A percentile compares a stretch with the other conserved stretches of the same genome.
Conservation (phyloP, 1,140 invertebrate species). For the Pissodes strobi region DNA sequence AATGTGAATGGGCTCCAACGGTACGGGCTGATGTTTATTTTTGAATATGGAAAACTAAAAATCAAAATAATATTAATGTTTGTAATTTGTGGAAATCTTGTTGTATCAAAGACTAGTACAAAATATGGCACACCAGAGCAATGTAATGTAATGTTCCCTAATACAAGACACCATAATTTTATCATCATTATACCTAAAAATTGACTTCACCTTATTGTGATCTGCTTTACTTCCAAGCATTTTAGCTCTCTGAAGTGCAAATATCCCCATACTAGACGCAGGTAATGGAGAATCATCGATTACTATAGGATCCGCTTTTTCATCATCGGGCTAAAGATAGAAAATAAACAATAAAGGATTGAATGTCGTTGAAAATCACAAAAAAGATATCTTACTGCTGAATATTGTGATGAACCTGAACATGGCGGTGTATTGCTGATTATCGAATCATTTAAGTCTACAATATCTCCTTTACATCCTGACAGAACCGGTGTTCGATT, state of each 20-base stretch:
- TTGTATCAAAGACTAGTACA: too few relatives aligned
- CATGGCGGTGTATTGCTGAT: background rate
- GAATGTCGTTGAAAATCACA: background rate
- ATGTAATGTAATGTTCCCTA: too few relatives aligned
- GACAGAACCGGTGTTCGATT: conserved; percentile 4
- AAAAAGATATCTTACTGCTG: background rate
- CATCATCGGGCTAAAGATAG: background rate
- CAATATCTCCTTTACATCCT: background rate
- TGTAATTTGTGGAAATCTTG: too few relatives aligned
- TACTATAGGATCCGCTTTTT: background rate
- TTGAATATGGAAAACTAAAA: conserved; percentile 43
- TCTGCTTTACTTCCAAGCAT: background rate
- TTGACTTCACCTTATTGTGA: background rate
- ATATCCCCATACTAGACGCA: conserved; percentile 29
- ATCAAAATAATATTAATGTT: background rate
- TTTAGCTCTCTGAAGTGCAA: conserved; percentile 32
- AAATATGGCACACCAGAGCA: too few relatives aligned
- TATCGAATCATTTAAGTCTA: conserved; percentile 8
- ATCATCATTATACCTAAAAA: background rate
- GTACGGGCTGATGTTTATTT: conserved; percentile 2
- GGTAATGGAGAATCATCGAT: conserved; percentile 19
- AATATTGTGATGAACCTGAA: conserved; percentile 5
- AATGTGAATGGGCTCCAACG: background rate
- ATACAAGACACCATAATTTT: too few relatives aligned
- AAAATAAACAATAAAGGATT: background rate